Evolutionary conservation across 2,888 invertebrate genomes (phyloP), one percentile per base, ranked within the genome.

Genomic region (Pimpla rufipes): DNA sequence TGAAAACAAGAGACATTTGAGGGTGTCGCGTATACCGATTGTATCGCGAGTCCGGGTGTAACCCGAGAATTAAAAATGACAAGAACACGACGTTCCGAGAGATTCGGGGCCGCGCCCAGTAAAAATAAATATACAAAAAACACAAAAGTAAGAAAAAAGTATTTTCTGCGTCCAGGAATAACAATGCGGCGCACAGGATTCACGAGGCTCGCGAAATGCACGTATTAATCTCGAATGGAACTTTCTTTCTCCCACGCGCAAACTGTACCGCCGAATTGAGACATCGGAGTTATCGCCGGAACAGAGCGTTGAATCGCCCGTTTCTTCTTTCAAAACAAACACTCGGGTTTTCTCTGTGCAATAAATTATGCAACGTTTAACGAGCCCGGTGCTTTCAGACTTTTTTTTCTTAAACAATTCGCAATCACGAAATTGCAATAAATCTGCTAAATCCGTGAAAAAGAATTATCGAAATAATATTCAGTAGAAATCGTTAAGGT

Each of bases 211-310:
- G 45, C 55, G n/a, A 71, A 67, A 40, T 21, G 57, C 45, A 29
- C 45, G 35, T 81, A 77, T 81, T 71, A 76, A 81, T 81, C 77
- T 45, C 66, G 64, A 80, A 67, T 73, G 47, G 40, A 80, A 75
- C 73, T 74, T 80, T 68, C 68, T 74, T 80, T 68, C 68, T 74
- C 68, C 64, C 55, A 66, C 62, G 62, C 73, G 62, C 47, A 35
- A 47, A 62, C 16, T 50, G 21, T 57, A 73, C 62, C 47, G 47
- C 73, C 73, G 62, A 73, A 73, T 73, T 73, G 47, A 73, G 62
- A 47, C 47, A 73, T 62, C 29, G 62, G n/a, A 62, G 62, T 73
- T 62, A 59, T 71, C 35, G 59, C 73, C 16, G 47, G 59, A 62
- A 73, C 47, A 47, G 6, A 35, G 18, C 23, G 57, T 8, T 71